A percentile compares a stretch with the other conserved stretches of the same genome.
Evolutionary conservation across 2,888 invertebrate species (phyloP).

Genomic region (Chrysodeixis includens): DNA sequence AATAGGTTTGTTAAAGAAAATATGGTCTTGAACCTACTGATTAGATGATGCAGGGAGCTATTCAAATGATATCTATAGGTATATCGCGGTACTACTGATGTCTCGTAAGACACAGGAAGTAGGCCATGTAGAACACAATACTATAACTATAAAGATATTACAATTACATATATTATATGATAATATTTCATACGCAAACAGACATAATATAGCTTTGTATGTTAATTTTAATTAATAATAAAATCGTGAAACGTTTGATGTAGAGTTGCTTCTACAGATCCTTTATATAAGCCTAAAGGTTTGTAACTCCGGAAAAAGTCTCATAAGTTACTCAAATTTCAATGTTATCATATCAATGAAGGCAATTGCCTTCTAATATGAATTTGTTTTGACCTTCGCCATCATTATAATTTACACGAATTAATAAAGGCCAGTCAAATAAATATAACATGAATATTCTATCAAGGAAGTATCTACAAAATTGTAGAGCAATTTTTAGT

Average conservation of each 20-base stretch:
- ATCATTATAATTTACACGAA: neutral
- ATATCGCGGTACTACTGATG: neutral
- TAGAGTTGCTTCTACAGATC: too few relatives aligned
- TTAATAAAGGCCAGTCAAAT: neutral
- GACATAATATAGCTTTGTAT: slow-evolving; percentile 32
- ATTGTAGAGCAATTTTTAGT: neutral
- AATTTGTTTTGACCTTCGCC: neutral
- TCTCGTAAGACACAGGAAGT: slow-evolving; percentile 15
- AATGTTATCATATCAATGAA: too few relatives aligned
- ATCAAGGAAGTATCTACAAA: neutral
- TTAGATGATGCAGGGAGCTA: too few relatives aligned
- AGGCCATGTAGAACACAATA: slow-evolving; percentile 9
- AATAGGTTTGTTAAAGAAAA: too few relatives aligned
- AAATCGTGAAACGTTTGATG: neutral
- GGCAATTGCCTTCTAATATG: neutral
- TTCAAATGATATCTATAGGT: too few relatives aligned
- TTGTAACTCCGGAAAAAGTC: too few relatives aligned
- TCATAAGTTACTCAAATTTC: too few relatives aligned
- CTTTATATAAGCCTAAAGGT: too few relatives aligned
- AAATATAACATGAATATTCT: neutral
- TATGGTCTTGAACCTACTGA: too few relatives aligned
- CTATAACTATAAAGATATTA: slow-evolving; percentile 24
- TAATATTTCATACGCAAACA: slow-evolving; percentile 34
- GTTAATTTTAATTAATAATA: slow-evolving; percentile 32
- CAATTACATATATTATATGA: slow-evolving; percentile 49